A percentile compares a stretch with the other conserved stretches of the same genome.
Conservation (phyloP, 2,888 invertebrate genomes). For the Pseudeuparius sepicola region DNA sequence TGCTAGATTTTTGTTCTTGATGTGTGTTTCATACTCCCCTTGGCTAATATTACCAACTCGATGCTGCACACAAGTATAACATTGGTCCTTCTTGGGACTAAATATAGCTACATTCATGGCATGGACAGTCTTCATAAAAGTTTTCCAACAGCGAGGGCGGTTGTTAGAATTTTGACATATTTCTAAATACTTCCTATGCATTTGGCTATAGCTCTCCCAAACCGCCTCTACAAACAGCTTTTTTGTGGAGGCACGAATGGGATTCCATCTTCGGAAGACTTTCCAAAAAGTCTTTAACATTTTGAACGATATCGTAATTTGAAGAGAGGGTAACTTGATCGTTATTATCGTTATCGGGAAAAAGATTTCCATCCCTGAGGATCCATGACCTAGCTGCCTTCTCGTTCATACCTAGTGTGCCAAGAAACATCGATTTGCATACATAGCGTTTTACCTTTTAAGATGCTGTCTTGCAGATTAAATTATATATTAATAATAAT, state of each 20-base stretch:
- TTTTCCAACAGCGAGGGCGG: not conserved
- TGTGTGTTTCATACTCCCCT: slow-evolving; percentile 2
- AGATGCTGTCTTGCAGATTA: too few species aligned
- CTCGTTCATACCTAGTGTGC: too few species aligned
- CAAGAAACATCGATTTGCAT: too few species aligned
- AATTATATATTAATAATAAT: too few species aligned
- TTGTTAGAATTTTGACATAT: not conserved
- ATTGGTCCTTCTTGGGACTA: slow-evolving; percentile 5
- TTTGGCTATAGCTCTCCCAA: slow-evolving; percentile 4
- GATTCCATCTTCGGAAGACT: not conserved
- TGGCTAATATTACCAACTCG: not conserved
- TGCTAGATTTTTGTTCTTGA: slow-evolving; percentile 5
- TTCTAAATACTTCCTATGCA: slow-evolving; percentile 3
- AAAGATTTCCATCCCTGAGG: too few species aligned
- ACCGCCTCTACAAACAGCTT: not conserved
- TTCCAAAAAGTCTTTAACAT: slow-evolving; percentile 1
- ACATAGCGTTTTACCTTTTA: too few species aligned
- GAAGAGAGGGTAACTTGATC: too few species aligned
- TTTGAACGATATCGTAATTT: too few species aligned
- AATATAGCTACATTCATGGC: slow-evolving; percentile 4
- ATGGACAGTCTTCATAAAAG: slow-evolving; percentile 4
- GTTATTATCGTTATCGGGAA: too few species aligned
- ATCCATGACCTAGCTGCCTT: too few species aligned
- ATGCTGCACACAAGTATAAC: not conserved
- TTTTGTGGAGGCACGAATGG: slow-evolving; percentile 2